A percentile compares a stretch with the other conserved stretches of the same genome.
Conservation (phyloP, 2,113 vertebrate species). For the Phaethon lepturus region DNA sequence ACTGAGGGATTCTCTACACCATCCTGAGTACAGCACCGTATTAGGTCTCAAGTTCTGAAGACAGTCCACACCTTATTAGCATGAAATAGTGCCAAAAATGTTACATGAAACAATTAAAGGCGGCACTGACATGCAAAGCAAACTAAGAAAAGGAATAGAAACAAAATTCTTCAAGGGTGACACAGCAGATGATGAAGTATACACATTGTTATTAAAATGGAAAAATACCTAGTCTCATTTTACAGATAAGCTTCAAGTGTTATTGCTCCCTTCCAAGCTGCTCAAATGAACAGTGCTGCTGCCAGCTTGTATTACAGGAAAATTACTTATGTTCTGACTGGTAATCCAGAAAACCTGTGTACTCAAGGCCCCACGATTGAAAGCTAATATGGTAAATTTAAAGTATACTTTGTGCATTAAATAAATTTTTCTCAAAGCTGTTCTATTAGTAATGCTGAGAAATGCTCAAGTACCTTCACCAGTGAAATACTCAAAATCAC, state of each 20-base stretch:
- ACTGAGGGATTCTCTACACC: not conserved
- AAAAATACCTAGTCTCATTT: not conserved
- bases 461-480: not conserved
- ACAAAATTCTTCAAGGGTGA: not conserved
- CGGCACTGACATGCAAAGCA: not conserved
- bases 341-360: not conserved
- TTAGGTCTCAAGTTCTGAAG: not conserved
- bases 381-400: not conserved
- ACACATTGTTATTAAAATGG: not conserved
- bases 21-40: not conserved
- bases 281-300: not conserved
- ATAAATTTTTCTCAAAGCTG: not conserved
- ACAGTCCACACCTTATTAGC: not conserved
- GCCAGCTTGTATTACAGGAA: not conserved
- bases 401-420: not conserved
- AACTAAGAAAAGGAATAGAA: not conserved
- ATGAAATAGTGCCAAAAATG: not conserved
- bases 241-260: not conserved
- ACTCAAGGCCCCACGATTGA: not conserved
- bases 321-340: not conserved
- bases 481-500: not conserved
- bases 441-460: slow-evolving; percentile 2
- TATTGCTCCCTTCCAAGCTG: not conserved
- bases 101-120: not conserved
- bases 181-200: not conserved